Percentiles rank a stretch among this genome's conserved stretches.
These are phyloP conservation scores for Dolichomitus sp. DNA, from an alignment of 2,888 invertebrate genomes.

Conservation along the genomic window DNA sequence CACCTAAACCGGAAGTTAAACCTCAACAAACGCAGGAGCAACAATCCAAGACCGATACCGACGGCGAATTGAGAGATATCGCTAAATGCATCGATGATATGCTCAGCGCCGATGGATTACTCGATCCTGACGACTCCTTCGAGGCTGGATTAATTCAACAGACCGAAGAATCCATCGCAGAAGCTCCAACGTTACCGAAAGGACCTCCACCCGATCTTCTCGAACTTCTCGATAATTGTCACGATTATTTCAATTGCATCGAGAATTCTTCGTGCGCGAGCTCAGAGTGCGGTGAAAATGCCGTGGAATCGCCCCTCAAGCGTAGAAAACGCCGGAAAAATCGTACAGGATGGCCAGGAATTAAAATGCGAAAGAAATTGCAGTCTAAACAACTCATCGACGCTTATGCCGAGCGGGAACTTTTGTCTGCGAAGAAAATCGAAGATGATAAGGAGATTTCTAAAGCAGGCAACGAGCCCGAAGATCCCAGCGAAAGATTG, in stretches of 20 bases:
- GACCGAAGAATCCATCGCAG: slow-evolving; percentile 64
- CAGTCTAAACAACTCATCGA: slow-evolving; percentile 71
- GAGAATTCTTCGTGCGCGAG: slow-evolving; percentile 84
- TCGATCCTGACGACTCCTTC: slow-evolving; percentile 87
- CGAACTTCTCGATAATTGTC: slow-evolving; percentile 82
- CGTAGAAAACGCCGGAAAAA: slow-evolving; percentile 91
- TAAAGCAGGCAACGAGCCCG: slow-evolving; percentile 66
- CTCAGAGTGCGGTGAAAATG: slow-evolving; percentile 83
- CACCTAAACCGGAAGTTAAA: slow-evolving; percentile 70
- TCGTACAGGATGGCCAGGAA: slow-evolving; percentile 93
- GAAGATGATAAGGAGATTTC: slow-evolving; percentile 29
- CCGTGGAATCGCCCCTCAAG: slow-evolving; percentile 83
- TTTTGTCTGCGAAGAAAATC: slow-evolving; percentile 73
- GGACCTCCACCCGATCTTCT: slow-evolving; percentile 82
- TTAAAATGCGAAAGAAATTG: slow-evolving; percentile 80
- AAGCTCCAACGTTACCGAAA: slow-evolving; percentile 69
- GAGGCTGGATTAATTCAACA: slow-evolving; percentile 78
- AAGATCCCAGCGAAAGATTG: slow-evolving; percentile 50
- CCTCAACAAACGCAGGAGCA: slow-evolving; percentile 32
- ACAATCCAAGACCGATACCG: slow-evolving; percentile 77
- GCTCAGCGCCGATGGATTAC: slow-evolving; percentile 85
- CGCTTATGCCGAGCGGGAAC: slow-evolving; percentile 66
- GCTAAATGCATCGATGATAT: slow-evolving; percentile 86
- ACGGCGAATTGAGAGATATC: slow-evolving; percentile 82
- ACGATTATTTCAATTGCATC: slow-evolving; percentile 79